Evolutionary conservation across 1,140 invertebrate genomes (phyloP), one percentile per base, ranked within the genome.

Genomic region (Ectropis grisescens): DNA sequence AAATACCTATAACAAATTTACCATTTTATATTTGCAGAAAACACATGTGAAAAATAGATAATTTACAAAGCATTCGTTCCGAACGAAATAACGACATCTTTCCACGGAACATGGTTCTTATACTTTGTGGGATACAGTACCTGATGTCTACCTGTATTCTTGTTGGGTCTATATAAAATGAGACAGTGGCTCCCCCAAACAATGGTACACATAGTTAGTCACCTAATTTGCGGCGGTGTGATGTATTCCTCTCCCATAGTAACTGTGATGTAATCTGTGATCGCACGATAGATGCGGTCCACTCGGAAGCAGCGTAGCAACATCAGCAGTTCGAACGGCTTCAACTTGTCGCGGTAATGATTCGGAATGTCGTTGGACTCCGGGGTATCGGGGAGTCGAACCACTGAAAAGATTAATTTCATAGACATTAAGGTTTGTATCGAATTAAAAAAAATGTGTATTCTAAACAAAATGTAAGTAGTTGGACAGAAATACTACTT

Each of bases 181-280:
- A n/a, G n/a, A n/a, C n/a, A n/a, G n/a, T n/a, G n/a, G n/a, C n/a
- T n/a, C n/a, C n/a, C n/a, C n/a, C n/a, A n/a, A n/a, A n/a, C n/a
- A n/a, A n/a, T n/a, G n/a, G n/a, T n/a, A n/a, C n/a, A n/a, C n/a
- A n/a, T n/a, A n/a, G n/a, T n/a, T n/a, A 33, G 9, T 15, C 24
- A 85, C 83, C 79, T 88, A 37, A 94, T 87, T 27, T 92, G 90
- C 0, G 93, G 93, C 14, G 94, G 91, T 13, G 90, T 94, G 15
- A 95, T 89, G 58, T 88, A 96, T 66, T 92, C 87, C 64, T 94
- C 90, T 23, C 93, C 93, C 91, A 96, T 93, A 1, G 86, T 87
- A 29, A 87, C 85, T 2, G 85, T 89, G 46, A 96, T 91, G 61
- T 91, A 96, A 62, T 91, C 87, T 13, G 88, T 89, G 30, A 96